Evolutionary conservation across 2,888 invertebrate species (phyloP).

Genomic region (Schrankia costaestrigalis): DNA sequence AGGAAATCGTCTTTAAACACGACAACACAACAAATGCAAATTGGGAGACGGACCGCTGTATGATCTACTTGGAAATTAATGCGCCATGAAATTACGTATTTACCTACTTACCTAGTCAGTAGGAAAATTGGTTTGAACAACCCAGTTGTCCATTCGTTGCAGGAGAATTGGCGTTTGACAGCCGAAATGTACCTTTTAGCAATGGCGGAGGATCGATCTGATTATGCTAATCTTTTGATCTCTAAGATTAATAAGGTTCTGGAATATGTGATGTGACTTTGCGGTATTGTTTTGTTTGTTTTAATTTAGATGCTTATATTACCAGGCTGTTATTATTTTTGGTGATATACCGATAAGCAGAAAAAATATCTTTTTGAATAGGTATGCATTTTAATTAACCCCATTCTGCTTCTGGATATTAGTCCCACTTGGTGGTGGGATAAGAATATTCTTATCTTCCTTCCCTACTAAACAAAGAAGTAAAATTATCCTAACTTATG

Average conservation of each 20-base stretch:
- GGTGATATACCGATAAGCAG: too few relatives aligned
- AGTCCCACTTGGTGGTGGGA: too few relatives aligned
- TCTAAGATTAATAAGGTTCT: conserved; percentile 23
- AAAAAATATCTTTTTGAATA: too few relatives aligned
- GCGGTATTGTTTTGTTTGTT: conserved; percentile 5
- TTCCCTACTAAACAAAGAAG: too few relatives aligned
- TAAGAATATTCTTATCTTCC: too few relatives aligned
- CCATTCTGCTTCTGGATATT: too few relatives aligned
- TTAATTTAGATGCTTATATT: conserved; percentile 4
- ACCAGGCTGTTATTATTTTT: too few relatives aligned
- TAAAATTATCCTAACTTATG: too few relatives aligned
- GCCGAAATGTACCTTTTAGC: conserved; percentile 26
- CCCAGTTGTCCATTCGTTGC: conserved; percentile 59
- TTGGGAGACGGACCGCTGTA: conserved; percentile 43
- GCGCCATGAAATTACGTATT: conserved; percentile 74
- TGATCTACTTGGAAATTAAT: conserved; percentile 67
- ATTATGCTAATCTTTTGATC: conserved; percentile 35
- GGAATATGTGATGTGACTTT: conserved; percentile 8
- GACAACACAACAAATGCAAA: conserved; percentile 48
- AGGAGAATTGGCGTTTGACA: conserved; percentile 63
- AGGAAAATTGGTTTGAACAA: conserved; percentile 72
- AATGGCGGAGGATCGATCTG: conserved; percentile 21
- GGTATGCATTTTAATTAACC: too few relatives aligned
- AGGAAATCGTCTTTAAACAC: conserved; percentile 30
- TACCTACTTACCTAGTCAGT: conserved; percentile 74